Conservation (phyloP, 1,140 invertebrate species). For the Camponotus vicinus region DNA sequence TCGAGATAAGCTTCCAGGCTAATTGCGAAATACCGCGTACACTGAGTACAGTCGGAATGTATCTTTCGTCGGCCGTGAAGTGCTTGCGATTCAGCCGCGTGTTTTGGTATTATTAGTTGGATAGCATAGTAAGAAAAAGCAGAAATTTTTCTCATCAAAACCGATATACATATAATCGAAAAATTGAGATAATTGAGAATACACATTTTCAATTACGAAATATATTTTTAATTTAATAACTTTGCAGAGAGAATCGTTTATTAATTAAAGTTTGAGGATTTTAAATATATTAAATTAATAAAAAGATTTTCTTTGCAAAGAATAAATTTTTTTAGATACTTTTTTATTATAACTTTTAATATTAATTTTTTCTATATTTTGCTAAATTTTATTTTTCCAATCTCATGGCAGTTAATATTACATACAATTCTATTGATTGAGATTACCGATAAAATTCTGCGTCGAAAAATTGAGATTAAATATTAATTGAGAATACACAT, state of each 20-base stretch:
- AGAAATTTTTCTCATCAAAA: background rate
- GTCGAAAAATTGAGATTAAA: no score
- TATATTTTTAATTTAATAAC: background rate
- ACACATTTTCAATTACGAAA: background rate
- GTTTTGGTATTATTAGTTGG: background rate
- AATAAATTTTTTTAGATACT: no score
- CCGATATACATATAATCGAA: no score
- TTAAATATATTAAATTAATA: background rate
- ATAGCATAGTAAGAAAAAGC: background rate
- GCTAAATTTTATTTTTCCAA: background rate
- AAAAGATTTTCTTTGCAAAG: no score
- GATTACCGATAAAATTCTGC: no score
- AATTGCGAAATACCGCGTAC: slow-evolving; percentile 48
- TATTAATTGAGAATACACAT: no score
- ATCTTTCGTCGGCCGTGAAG: background rate
- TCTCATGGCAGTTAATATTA: no score
- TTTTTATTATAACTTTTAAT: background rate
- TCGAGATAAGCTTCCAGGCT: slow-evolving; percentile 40
- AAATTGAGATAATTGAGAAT: no score
- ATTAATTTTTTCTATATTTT: background rate
- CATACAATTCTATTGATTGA: no score
- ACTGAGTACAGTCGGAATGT: background rate
- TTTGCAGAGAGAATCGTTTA: background rate
- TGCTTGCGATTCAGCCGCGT: background rate
- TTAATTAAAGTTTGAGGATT: background rate